Evolutionary conservation across 2,797 vertebrate genomes (phyloP).

Genomic region (Muscicapa comitata): DNA sequence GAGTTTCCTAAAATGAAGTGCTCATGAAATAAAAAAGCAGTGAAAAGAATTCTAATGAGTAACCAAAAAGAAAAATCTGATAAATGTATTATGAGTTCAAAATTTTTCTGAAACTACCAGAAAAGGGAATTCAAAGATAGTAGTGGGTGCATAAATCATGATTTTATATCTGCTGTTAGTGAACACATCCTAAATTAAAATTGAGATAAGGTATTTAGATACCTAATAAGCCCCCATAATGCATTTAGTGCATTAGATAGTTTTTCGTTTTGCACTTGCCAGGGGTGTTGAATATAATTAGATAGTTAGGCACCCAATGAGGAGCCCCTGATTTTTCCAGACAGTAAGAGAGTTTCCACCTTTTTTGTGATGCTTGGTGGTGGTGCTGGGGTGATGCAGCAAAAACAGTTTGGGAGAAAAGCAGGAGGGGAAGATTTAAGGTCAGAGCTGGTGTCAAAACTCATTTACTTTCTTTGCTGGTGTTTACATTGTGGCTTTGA

Average conservation of each 20-base stretch:
- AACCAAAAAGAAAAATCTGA: not conserved
- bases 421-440: not conserved
- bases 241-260: not conserved
- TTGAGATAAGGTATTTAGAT: conserved; percentile 3
- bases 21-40: conserved; percentile 1
- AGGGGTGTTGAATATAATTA: not conserved
- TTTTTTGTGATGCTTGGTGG: not conserved
- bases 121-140: not conserved
- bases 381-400: not conserved
- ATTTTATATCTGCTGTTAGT: not conserved
- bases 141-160: not conserved
- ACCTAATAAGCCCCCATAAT: not conserved
- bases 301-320: not conserved
- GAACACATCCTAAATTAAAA: not conserved
- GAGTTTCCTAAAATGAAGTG: not conserved
- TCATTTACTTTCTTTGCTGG: not conserved
- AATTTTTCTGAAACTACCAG: not conserved
- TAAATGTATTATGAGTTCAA: not conserved
- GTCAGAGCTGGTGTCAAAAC: not conserved
- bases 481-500: not conserved
- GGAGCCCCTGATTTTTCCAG: not conserved
- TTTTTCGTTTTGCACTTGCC: not conserved
- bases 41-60: not conserved
- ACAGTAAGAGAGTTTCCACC: not conserved
- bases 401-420: not conserved